Percentiles rank a stretch among this genome's conserved stretches.
Evolutionary conservation across 2,888 invertebrate species (phyloP).

Genomic region (Margaritifera margaritifera): DNA sequence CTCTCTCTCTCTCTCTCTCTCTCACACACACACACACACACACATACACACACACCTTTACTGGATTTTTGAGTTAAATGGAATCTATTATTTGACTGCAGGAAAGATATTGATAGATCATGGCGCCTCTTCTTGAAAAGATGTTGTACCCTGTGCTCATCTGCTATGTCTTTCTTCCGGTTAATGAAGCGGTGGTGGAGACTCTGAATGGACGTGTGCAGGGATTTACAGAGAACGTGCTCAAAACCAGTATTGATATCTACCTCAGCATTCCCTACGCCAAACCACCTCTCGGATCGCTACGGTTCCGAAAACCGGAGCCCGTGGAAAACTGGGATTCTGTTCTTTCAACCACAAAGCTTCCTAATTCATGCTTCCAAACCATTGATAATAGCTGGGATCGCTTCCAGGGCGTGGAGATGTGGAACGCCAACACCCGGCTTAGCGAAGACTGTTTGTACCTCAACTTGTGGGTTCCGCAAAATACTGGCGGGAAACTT

Average conservation of each 20-base stretch:
- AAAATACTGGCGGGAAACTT: slow-evolving; percentile 9
- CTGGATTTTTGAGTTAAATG: no score
- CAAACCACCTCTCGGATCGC: slow-evolving; percentile 86
- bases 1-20: no score
- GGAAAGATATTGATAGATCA: no score
- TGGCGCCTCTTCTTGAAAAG: no score
- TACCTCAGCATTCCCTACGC: slow-evolving; percentile 94
- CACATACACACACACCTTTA: no score
- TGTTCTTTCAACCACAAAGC: slow-evolving; percentile 84
- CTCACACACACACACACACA: no score
- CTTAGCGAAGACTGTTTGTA: slow-evolving; percentile 96
- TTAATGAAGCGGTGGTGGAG: slow-evolving; percentile 3
- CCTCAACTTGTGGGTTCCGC: slow-evolving; percentile 94
- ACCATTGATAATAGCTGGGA: slow-evolving; percentile 91
- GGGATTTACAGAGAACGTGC: slow-evolving; percentile 15
- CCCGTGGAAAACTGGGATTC: slow-evolving; percentile 91
- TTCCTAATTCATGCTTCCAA: slow-evolving; percentile 89
- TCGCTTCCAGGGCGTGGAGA: slow-evolving; percentile 92
- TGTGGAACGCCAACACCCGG: slow-evolving; percentile 98
- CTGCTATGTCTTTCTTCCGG: no score
- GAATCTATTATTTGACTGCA: no score
- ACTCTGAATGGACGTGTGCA: slow-evolving; percentile 28
- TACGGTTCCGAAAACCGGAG: slow-evolving; percentile 89
- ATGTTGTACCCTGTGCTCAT: no score
- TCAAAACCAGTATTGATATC: slow-evolving; percentile 79